Evolutionary conservation across 1,140 invertebrate species (phyloP).

Genomic region (Temnothorax nylanderi): DNA sequence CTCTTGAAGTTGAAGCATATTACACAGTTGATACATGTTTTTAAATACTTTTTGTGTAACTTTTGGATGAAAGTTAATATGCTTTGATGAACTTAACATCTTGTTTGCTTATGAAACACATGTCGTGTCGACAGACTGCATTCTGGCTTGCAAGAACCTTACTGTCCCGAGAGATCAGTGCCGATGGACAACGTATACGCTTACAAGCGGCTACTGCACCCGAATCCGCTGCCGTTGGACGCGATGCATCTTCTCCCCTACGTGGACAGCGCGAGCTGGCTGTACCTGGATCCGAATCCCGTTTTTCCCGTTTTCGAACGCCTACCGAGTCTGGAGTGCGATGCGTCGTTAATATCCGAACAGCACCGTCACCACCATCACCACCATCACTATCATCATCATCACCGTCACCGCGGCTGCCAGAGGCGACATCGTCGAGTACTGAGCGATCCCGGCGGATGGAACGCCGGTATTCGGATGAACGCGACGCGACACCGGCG

Average conservation of each 20-base stretch:
- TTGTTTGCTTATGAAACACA: background rate
- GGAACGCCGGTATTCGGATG: constrained; percentile 30
- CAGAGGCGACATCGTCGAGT: constrained; percentile 74
- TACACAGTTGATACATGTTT: background rate
- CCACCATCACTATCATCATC: constrained; percentile 63
- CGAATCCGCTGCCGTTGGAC: constrained; percentile 50
- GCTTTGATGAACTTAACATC: background rate
- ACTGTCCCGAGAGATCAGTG: constrained; percentile 60
- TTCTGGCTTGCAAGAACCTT: constrained; percentile 44
- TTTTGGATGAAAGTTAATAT: background rate
- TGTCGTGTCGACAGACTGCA: constrained; percentile 53
- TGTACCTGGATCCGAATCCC: constrained; percentile 78
- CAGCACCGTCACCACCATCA: constrained; percentile 67
- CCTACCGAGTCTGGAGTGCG: constrained; percentile 69
- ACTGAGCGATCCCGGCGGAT: constrained; percentile 76
- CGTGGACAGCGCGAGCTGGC: constrained; percentile 78
- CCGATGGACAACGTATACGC: constrained; percentile 37
- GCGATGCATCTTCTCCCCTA: constrained; percentile 69
- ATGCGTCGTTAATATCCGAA: constrained; percentile 69
- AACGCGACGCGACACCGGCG: constrained; percentile 69
- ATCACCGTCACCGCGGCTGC: constrained; percentile 61
- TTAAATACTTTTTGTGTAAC: background rate
- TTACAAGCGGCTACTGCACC: constrained; percentile 32
- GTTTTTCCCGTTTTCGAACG: constrained; percentile 47
- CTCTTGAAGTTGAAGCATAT: background rate